Evolutionary conservation across 2,888 invertebrate genomes (phyloP), one percentile per base, ranked within the genome.

Genomic region (Aphidoletes aphidimyza): DNA sequence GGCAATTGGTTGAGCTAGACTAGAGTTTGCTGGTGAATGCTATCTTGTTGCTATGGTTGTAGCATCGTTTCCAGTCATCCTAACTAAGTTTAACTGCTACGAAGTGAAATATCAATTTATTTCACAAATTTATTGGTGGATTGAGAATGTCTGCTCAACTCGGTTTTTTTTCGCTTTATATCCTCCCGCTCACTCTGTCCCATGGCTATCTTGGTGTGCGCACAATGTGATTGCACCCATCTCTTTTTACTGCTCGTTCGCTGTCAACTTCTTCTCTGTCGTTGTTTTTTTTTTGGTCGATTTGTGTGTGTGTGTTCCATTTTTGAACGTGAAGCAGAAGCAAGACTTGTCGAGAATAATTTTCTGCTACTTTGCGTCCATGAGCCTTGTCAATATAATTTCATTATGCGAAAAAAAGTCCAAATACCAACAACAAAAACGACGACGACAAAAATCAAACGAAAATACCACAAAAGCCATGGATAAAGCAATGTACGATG

Each of bases 371-470:
- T 37, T 81, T 81, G 37, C 81, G 81, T 81, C 37, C 81, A 81
- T 81, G 37, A 81, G 81, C 81, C 81, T 37, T 37, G 81, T 81
- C 81, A 81, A 81, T 81, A 81, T 81, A 81, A 81, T 81, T 81
- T 36, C 81, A 81, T 81, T 81, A 81, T 81, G 19, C 81, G 9
- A 22, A 81, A 81, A n/a, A n/a, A n/a, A n/a, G n/a, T 37, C 37
- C 81, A 81, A 81, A 37, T 37, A n/a, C 36, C 37, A n/a, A 36
- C 81, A 37, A 37, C 37, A n/a, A 9, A 22, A 59, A 59, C 22
- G 26, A 26, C 1, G 5, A 26, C 59, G 1, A 2, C 26, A 69
- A 17, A n/a, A 81, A 37, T 37, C 81, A 37, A 37, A 81, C 17
- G 22, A n/a, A n/a, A 36, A 81, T 81, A 37, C 69, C 36, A 36